Conservation (phyloP, 2,888 invertebrate species). For the Leucophenga maculata region DNA sequence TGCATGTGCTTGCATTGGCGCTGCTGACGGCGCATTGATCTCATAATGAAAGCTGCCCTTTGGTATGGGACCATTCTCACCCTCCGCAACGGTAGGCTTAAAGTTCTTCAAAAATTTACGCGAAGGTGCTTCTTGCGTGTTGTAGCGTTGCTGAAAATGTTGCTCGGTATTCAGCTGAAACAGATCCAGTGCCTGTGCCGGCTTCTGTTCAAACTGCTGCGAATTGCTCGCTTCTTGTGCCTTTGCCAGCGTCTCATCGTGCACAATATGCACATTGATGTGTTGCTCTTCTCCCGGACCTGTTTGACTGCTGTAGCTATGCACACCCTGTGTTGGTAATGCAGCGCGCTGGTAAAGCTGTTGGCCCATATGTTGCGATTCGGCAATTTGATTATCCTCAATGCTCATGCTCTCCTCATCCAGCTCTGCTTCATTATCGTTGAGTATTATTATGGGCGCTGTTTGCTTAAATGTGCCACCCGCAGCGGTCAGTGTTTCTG, state of each 20-base stretch:
- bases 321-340: constrained; percentile 36
- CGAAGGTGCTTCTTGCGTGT: constrained; percentile 64
- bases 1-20: constrained; percentile 19
- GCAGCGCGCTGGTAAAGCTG: constrained; percentile 49
- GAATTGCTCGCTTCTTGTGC: constrained; percentile 15
- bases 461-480: constrained; percentile 51
- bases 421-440: constrained; percentile 60
- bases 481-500: background rate
- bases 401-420: constrained; percentile 63
- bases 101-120: constrained; percentile 68
- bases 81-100: constrained; percentile 53
- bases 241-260: constrained; percentile 47
- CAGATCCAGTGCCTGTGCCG: constrained; percentile 48
- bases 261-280: constrained; percentile 65
- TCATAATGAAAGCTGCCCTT: constrained; percentile 65
- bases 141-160: constrained; percentile 41
- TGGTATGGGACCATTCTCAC: constrained; percentile 42
- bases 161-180: constrained; percentile 61
- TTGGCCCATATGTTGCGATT: constrained; percentile 65
- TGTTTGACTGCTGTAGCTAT: constrained; percentile 46
- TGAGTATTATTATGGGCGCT: constrained; percentile 9
- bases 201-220: constrained; percentile 19
- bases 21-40: constrained; percentile 33
- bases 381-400: constrained; percentile 72
- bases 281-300: constrained; percentile 55